Conservation (phyloP, 2,888 invertebrate genomes). For the Drosophila ochracea region DNA sequence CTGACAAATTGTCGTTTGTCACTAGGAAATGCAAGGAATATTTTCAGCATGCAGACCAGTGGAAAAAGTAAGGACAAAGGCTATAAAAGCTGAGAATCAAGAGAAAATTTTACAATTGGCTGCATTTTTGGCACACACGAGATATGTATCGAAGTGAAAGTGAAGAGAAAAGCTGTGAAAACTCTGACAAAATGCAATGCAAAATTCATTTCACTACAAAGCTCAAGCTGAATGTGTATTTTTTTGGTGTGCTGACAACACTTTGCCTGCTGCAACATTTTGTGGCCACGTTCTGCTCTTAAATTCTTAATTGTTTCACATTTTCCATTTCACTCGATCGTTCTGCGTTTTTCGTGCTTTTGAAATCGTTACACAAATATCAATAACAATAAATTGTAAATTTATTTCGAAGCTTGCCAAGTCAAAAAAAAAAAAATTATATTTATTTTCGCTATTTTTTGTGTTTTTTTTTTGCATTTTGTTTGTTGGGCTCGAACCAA, state of each 20-base stretch:
- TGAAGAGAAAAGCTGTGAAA: slow-evolving; percentile 24
- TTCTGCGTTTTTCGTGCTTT: not conserved
- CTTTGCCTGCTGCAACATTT: slow-evolving; percentile 30
- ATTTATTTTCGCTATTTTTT: slow-evolving; percentile 12
- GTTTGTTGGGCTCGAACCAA: slow-evolving; percentile 30
- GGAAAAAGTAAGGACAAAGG: not conserved
- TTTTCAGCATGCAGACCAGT: slow-evolving; percentile 50
- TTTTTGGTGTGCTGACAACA: slow-evolving; percentile 59
- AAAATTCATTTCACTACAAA: slow-evolving; percentile 48
- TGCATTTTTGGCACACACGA: slow-evolving; percentile 61
- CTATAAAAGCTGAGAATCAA: slow-evolving; percentile 20
- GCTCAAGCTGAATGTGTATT: slow-evolving; percentile 42
- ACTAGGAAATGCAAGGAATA: slow-evolving; percentile 80
- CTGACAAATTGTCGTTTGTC: slow-evolving; percentile 73
- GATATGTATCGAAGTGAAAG: slow-evolving; percentile 52
- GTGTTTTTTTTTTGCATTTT: slow-evolving; percentile 13
- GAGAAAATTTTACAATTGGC: slow-evolving; percentile 60
- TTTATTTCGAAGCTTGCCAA: slow-evolving; percentile 59
- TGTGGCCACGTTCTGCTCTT: slow-evolving; percentile 59
- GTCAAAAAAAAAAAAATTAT: slow-evolving; percentile 20
- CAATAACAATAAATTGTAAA: slow-evolving; percentile 78
- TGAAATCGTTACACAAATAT: slow-evolving; percentile 65
- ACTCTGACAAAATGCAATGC: slow-evolving; percentile 37
- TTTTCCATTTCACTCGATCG: not conserved
- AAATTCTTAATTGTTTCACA: slow-evolving; percentile 71